phyloP scores from a whole-genome alignment of 1,140 invertebrate species.

The Chionoecetes opilio region DNA sequence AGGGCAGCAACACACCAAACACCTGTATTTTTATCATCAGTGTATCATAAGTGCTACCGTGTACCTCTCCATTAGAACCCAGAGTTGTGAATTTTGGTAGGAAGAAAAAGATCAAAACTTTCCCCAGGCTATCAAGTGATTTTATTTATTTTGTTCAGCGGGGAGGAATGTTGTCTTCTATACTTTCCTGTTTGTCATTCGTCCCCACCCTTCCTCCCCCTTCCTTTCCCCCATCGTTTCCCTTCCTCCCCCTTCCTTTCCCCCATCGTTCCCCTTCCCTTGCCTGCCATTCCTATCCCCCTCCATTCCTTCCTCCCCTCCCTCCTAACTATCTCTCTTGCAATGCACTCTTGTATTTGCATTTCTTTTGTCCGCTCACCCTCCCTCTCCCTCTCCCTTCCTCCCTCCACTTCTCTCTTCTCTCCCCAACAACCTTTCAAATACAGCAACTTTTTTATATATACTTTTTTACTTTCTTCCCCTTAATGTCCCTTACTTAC shows the following conservation, averaged over 20 bases:
- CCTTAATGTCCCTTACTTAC: background rate
- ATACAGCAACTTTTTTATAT: too few relatives aligned
- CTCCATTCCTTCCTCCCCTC: background rate
- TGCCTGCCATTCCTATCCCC: background rate
- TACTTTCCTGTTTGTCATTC: too few relatives aligned
- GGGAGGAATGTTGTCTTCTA: too few relatives aligned
- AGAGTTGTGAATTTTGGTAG: constrained; percentile 50
- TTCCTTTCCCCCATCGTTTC: background rate
- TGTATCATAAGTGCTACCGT: constrained; percentile 52
- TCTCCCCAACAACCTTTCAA: background rate
- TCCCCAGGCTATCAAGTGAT: too few relatives aligned
- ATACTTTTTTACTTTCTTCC: too few relatives aligned
- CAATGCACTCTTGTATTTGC: background rate
- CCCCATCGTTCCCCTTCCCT: background rate
- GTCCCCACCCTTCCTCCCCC: background rate
- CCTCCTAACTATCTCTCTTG: background rate
- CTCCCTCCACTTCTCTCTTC: background rate
- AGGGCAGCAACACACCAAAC: background rate
- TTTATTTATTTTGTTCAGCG: too few relatives aligned
- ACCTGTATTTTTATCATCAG: background rate
- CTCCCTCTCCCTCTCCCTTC: background rate
- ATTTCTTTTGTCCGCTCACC: background rate
- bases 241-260: background rate
- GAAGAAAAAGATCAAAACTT: background rate
- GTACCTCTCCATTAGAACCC: constrained; percentile 38